Conservation (phyloP, 2,797 vertebrate genomes). For the Melanotaenia trifasciata region DNA sequence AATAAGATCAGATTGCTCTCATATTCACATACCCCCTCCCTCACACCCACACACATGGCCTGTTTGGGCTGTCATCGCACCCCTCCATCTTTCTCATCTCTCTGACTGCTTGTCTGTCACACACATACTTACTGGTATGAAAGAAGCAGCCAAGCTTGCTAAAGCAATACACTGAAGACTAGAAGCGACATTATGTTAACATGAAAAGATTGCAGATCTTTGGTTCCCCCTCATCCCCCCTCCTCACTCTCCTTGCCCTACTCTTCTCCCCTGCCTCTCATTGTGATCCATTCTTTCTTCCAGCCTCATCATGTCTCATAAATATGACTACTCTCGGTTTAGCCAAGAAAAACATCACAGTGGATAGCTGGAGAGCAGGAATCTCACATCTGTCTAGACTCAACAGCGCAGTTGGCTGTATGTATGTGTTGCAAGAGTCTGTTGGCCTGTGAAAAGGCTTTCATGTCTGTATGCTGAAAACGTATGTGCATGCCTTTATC, state of each 20-base stretch:
- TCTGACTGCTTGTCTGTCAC: slow-evolving; percentile 59
- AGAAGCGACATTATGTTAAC: slow-evolving; percentile 70
- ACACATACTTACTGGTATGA: slow-evolving; percentile 68
- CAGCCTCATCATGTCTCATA: slow-evolving; percentile 62
- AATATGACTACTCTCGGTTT: slow-evolving; percentile 56
- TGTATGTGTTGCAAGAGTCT: slow-evolving; percentile 2
- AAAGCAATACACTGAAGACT: slow-evolving; percentile 62
- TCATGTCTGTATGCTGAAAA: slow-evolving; percentile 14
- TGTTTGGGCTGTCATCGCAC: slow-evolving; percentile 61
- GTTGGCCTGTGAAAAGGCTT: slow-evolving; percentile 15
- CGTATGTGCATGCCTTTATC: slow-evolving; percentile 19
- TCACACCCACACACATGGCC: slow-evolving; percentile 25
- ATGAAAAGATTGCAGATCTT: slow-evolving; percentile 69
- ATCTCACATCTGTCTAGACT: slow-evolving; percentile 61
- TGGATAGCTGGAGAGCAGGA: slow-evolving; percentile 36
- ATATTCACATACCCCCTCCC: slow-evolving; percentile 48
- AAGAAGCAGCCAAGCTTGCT: slow-evolving; percentile 65
- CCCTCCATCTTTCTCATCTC: slow-evolving; percentile 58
- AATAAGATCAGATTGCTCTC: slow-evolving; percentile 76
- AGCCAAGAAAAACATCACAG: slow-evolving; percentile 60
- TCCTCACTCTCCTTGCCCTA: neutral
- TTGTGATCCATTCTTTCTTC: slow-evolving; percentile 53
- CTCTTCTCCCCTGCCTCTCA: slow-evolving; percentile 47
- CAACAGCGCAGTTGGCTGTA: slow-evolving; percentile 13
- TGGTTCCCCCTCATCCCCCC: slow-evolving; percentile 23